Conservation (phyloP, 1,140 invertebrate genomes). For the Olivierus martensii region DNA sequence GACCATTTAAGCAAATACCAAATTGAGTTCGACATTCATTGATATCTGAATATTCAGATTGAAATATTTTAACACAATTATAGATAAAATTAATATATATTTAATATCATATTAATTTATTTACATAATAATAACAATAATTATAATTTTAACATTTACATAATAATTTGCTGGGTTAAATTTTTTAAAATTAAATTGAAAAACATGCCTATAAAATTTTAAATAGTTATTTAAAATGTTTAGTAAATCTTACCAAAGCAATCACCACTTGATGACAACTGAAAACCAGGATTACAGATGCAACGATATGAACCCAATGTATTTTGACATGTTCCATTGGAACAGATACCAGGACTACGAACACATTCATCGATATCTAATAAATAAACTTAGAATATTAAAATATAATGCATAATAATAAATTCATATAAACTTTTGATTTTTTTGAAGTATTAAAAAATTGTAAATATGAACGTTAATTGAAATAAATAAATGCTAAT, state of each 20-base stretch:
- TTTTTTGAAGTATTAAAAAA: no score
- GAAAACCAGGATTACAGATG: constrained; percentile 63
- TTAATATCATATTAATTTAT: not conserved
- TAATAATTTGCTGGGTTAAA: not conserved
- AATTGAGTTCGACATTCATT: constrained; percentile 40
- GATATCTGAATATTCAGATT: constrained; percentile 32
- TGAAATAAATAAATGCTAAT: no score
- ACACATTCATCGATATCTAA: constrained; percentile 59
- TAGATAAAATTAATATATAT: not conserved
- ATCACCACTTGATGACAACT: constrained; percentile 67
- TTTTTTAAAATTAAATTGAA: not conserved
- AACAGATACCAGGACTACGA: constrained; percentile 52
- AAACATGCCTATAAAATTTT: not conserved
- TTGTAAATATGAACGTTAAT: no score
- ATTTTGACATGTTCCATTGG: constrained; percentile 71
- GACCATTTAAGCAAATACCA: constrained; percentile 57
- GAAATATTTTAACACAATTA: not conserved
- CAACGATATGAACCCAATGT: constrained; percentile 59
- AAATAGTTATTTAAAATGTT: not conserved
- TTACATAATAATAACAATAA: not conserved
- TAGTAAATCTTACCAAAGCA: constrained; percentile 48
- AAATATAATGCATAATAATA: no score
- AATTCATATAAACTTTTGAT: no score
- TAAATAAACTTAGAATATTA: no score
- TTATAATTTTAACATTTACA: constrained; percentile 3